A percentile compares a stretch with the other conserved stretches of the same genome.
Conservation (phyloP, 1,140 invertebrate genomes). For the Caenorhabditis latens region DNA sequence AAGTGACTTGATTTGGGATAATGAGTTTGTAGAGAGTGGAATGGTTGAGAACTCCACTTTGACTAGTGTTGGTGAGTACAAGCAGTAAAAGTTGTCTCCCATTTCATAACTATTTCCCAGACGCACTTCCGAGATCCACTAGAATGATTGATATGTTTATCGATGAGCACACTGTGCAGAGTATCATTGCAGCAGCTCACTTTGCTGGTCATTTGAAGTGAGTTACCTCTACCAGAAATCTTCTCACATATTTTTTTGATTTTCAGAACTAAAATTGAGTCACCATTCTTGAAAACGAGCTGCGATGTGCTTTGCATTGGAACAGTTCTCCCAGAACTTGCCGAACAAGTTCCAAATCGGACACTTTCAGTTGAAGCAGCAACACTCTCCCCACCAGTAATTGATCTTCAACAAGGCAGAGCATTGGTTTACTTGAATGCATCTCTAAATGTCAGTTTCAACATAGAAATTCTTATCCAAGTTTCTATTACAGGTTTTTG, state of each 20-base stretch:
- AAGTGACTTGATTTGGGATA: conserved; percentile 60
- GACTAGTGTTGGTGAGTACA: conserved; percentile 24
- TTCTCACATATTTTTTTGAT: not conserved
- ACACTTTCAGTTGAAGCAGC: conserved; percentile 67
- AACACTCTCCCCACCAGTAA: conserved; percentile 66
- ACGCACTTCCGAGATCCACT: conserved; percentile 57
- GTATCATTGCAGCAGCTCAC: conserved; percentile 64
- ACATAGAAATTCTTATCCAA: not conserved
- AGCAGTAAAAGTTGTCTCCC: no score
- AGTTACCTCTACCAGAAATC: not conserved
- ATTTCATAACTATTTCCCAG: not conserved
- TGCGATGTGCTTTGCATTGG: conserved; percentile 70
- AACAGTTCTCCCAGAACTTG: conserved; percentile 72
- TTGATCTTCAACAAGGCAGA: conserved; percentile 62
- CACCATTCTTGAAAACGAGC: conserved; percentile 62
- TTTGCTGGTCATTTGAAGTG: conserved; percentile 66
- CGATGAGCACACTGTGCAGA: conserved; percentile 67
- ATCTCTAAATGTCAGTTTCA: conserved; percentile 60
- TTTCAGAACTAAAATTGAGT: conserved; percentile 62
- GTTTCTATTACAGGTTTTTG: conserved; percentile 10
- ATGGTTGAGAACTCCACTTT: conserved; percentile 56
- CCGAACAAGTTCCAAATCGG: conserved; percentile 65
- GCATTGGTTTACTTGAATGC: conserved; percentile 65
- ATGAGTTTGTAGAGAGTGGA: conserved; percentile 59
- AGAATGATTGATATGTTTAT: conserved; percentile 67